Conservation (phyloP, 2,797 vertebrate genomes). For the Argentina silus region DNA sequence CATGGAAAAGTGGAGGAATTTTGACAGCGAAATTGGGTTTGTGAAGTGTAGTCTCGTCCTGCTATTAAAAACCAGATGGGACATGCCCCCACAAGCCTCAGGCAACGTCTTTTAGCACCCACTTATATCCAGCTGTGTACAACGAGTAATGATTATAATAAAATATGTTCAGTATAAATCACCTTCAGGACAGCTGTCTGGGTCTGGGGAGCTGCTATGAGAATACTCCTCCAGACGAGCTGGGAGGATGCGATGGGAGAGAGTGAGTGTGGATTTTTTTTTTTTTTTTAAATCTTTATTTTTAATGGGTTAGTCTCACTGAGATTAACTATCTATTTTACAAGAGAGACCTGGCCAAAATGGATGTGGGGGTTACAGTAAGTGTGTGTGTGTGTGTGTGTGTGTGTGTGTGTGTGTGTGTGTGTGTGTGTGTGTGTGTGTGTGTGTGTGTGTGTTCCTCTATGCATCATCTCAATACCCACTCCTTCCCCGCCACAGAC, state of each 20-base stretch:
- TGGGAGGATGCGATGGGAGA: not conserved
- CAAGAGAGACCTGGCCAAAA: too few relatives aligned
- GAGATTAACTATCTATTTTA: too few relatives aligned
- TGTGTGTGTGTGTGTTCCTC: not conserved
- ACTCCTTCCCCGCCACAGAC: too few relatives aligned
- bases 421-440: not conserved
- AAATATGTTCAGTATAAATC: conserved; percentile 60
- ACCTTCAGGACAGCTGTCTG: conserved; percentile 54
- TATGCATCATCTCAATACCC: too few relatives aligned
- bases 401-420: conserved; percentile 9
- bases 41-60: conserved; percentile 61
- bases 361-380: too few relatives aligned
- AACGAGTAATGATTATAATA: conserved; percentile 55
- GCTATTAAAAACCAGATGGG: conserved; percentile 70
- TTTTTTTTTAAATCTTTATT: too few relatives aligned
- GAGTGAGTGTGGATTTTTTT: too few relatives aligned
- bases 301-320: too few relatives aligned
- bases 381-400: conserved; percentile 29
- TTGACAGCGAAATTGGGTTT: conserved; percentile 43
- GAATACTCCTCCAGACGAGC: not conserved
- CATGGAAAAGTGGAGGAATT: conserved; percentile 55
- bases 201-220: conserved; percentile 43
- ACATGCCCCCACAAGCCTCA: conserved; percentile 54
- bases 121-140: conserved; percentile 52
- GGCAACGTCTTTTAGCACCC: conserved; percentile 55